Evolutionary conservation across 2,113 vertebrate species (phyloP).

Genomic region (Eupsittula cactorum): DNA sequence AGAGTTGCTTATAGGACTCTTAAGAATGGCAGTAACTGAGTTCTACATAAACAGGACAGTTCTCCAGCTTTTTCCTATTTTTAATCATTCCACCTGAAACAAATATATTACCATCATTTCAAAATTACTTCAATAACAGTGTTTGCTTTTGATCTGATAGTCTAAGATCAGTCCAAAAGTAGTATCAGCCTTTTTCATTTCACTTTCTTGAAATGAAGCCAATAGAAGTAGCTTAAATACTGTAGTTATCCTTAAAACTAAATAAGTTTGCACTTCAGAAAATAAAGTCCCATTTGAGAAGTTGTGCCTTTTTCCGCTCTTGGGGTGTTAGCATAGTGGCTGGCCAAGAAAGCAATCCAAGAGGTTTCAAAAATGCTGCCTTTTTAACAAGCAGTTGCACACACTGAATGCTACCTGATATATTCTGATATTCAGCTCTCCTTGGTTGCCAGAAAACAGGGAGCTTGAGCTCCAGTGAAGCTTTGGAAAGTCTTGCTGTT

Average conservation of each 20-base stretch:
- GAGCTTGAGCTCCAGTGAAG: background rate
- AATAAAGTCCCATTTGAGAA: conserved; percentile 17
- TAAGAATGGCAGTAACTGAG: background rate
- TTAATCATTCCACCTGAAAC: background rate
- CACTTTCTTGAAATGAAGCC: background rate
- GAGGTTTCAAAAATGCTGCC: conserved; percentile 12
- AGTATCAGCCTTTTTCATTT: background rate
- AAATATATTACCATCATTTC: background rate
- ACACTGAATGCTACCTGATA: conserved; percentile 3
- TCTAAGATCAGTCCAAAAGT: background rate
- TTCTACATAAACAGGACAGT: background rate
- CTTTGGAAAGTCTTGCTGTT: conserved; percentile 8
- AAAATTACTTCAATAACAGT: background rate
- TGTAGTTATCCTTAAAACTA: background rate
- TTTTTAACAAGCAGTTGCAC: conserved; percentile 20
- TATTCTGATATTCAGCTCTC: background rate
- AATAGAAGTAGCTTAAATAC: background rate
- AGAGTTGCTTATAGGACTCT: background rate
- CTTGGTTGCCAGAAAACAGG: background rate
- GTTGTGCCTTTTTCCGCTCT: background rate
- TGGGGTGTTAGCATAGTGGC: background rate
- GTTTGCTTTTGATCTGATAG: conserved; percentile 21
- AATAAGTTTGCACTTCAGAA: conserved; percentile 29
- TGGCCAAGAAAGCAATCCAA: background rate
- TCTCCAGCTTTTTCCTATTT: background rate